Percentiles rank a stretch among this genome's conserved stretches.
Evolutionary conservation across 2,888 invertebrate species (phyloP).

Genomic region (Ceramica pisi): DNA sequence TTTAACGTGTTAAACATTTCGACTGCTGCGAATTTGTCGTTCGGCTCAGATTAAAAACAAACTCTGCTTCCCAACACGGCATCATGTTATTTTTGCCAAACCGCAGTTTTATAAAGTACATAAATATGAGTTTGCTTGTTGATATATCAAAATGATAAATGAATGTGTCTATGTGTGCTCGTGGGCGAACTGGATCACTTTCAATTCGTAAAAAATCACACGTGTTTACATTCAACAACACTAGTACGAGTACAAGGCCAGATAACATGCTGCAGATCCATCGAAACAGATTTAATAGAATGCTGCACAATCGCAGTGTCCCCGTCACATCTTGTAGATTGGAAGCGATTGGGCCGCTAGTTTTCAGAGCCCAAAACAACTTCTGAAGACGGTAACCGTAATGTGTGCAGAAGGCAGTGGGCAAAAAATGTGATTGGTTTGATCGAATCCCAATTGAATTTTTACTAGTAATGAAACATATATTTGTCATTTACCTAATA

Average conservation of each 20-base stretch:
- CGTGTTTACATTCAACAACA: neutral
- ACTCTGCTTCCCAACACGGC: neutral
- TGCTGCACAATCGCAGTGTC: constrained; percentile 24
- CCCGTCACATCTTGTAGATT: constrained; percentile 36
- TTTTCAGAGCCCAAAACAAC: constrained; percentile 66
- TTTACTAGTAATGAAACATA: neutral
- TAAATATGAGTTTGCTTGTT: neutral
- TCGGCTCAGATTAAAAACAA: constrained; percentile 33
- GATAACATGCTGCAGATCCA: constrained; percentile 12
- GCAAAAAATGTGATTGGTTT: neutral
- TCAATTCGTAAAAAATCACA: constrained; percentile 3
- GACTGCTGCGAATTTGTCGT: constrained; percentile 9
- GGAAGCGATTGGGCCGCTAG: constrained; percentile 35
- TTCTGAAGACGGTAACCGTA: constrained; percentile 44
- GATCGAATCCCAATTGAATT: neutral
- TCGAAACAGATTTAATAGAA: constrained; percentile 33
- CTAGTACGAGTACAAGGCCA: neutral
- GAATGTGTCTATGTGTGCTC: neutral
- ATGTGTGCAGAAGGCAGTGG: constrained; percentile 58
- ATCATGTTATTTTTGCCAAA: constrained; percentile 15
- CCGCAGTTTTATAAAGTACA: constrained; percentile 3
- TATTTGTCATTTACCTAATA: neutral
- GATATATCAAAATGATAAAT: neutral
- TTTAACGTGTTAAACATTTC: constrained; percentile 27
- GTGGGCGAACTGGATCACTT: constrained; percentile 3